A percentile compares a stretch with the other conserved stretches of the same genome.
These are phyloP conservation scores for Cyprinus carpio DNA, from an alignment of 2,113 vertebrate species.

Conservation along the genomic window DNA sequence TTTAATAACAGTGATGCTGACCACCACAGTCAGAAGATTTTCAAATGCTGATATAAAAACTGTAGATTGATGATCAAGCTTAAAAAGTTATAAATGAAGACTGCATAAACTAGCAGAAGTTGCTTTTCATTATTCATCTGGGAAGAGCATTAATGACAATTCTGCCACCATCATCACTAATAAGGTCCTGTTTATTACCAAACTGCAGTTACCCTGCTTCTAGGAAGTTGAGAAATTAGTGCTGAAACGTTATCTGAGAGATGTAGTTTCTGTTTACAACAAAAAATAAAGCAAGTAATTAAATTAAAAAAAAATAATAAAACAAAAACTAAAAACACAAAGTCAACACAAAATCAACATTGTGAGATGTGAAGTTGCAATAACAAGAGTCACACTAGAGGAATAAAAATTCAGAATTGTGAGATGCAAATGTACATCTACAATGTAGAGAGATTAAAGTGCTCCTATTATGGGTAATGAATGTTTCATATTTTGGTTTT, in stretches of 20 bases:
- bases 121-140: slow-evolving; percentile 13
- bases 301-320: not conserved
- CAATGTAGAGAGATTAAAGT: too few relatives aligned
- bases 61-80: slow-evolving; percentile 48
- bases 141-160: slow-evolving; percentile 21
- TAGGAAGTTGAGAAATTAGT: not conserved
- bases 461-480: too few relatives aligned
- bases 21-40: slow-evolving; percentile 30
- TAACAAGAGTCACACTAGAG: too few relatives aligned
- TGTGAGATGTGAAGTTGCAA: too few relatives aligned
- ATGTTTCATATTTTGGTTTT: too few relatives aligned
- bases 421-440: too few relatives aligned
- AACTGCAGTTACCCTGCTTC: not conserved
- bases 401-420: too few relatives aligned
- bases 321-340: too few relatives aligned
- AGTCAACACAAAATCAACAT: not conserved
- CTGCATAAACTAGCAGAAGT: slow-evolving; percentile 18
- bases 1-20: slow-evolving; percentile 9
- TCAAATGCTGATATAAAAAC: slow-evolving; percentile 12
- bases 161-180: not conserved
- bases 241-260: not conserved
- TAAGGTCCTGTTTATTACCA: slow-evolving; percentile 26
- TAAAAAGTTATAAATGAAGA: slow-evolving; percentile 23
- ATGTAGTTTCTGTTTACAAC: not conserved
- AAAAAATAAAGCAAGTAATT: not conserved